Base-by-base conservation (phyloP, 2,113 vertebrate genomes). In the Paraplagusia blochii region DNA sequence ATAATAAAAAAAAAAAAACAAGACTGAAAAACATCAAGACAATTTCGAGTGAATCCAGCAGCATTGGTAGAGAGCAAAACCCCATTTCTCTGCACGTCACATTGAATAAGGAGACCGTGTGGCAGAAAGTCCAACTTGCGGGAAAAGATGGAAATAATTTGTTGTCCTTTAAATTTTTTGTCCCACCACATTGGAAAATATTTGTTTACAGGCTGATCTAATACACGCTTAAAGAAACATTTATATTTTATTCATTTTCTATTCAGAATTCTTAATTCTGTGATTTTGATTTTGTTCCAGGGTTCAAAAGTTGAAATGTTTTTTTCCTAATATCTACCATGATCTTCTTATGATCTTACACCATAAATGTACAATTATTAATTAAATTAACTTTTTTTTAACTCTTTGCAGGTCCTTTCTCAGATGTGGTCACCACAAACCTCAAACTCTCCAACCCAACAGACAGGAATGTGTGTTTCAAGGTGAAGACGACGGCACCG, bases 401-500 rank as follows among this genome's bases (percentile, higher is more conserved):
- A 29, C 22, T 29, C 22, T 29, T 49, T n/a, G 1, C 87, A 99
- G 97, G 97, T 88, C 97, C 97, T 36, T 99, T 99, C 87, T 96
- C 95, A 71, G 97, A 98, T 75, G 96, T 99, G 46, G 94, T 99
- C 80, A 99, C 95, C 62, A 93, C 95, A 77, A 94, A 94, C 81
- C 90, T 99, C 74, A 99, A 97, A 88, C 95, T 99, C 15, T 88
- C 92, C 83, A 99, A 99, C 83, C 95, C 96, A 2, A 95, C 95
- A 90, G 96, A 99, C 72, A 92, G 91, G 83, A 98, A 95, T 58
- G 92, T 99, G 71, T 98, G 95, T 79, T 99, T 99, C 84, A 99
- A 99, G 90, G 96, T 98, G 72, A 99, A 99, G 94, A 99, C 96
- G 44, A 99, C 97, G 1, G 97, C 97, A 2, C 97, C 97, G 0